Percentiles rank a stretch among this genome's conserved stretches.
Evolutionary conservation across 2,797 vertebrate genomes (phyloP).

Genomic region (Brachymystax lenok): DNA sequence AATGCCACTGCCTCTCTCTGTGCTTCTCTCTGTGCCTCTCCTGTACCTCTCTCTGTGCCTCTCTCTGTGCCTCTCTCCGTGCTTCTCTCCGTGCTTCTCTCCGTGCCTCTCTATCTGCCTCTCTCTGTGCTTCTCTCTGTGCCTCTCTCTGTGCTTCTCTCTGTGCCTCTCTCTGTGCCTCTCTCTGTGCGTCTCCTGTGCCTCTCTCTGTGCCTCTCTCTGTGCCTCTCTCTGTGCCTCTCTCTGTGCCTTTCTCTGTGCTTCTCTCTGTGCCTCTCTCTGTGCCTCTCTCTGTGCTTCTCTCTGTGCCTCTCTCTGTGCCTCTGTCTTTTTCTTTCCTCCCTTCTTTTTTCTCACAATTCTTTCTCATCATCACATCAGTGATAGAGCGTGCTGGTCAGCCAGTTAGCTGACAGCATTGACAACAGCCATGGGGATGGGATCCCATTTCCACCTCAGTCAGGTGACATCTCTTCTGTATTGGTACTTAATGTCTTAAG

Average conservation of each 20-base stretch:
- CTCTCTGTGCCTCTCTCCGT: too few relatives aligned
- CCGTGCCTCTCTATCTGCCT: too few relatives aligned
- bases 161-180: too few relatives aligned
- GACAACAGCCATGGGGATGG: neutral
- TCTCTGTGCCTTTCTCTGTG: neutral
- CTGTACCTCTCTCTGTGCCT: too few relatives aligned
- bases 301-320: conserved; percentile 14
- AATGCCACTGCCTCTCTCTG: conserved; percentile 36
- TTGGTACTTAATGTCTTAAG: neutral
- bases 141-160: fast-evolving
- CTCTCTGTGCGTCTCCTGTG: too few relatives aligned
- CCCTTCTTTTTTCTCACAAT: neutral
- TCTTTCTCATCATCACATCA: neutral
- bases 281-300: conserved; percentile 5
- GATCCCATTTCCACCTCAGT: neutral
- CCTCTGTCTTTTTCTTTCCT: neutral
- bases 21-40: neutral
- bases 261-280: neutral
- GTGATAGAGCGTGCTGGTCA: neutral
- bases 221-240: conserved; percentile 6
- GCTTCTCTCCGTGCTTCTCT: too few relatives aligned
- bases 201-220: neutral
- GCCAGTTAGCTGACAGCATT: neutral
- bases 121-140: too few relatives aligned
- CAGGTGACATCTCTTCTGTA: neutral